Base-by-base conservation (phyloP, 2,888 invertebrate species). In the Ischnura elegans region DNA sequence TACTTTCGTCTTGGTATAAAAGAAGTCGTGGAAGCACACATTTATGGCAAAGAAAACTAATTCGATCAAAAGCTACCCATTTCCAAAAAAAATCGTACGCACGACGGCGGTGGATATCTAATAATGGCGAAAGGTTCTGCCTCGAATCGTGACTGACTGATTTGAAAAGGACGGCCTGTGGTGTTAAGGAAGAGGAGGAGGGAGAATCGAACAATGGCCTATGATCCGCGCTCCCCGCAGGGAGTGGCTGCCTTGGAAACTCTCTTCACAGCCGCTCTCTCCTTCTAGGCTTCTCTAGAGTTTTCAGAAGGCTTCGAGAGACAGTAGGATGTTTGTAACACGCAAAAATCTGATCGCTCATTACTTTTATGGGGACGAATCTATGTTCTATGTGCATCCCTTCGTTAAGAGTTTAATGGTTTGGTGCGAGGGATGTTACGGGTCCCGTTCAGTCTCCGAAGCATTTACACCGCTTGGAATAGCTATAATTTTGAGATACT, bases 101-200 rank as follows among this genome's bases (percentile, higher is more conserved):
- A 76, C 36, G 76, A 76, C 36, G 13, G 76, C 21, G 36, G 76
- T n/a, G 61, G 61, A 61, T n/a, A 51, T 51, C 51, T 25, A 76
- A 76, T 76, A 25, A 29, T 36, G 76, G 76, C 76, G 76, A 36
- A 36, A 36, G 76, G 76, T 6, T 61, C 61, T 76, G 29, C 36
- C 36, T 76, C 29, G 76, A 76, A 76, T 76, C 76, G 76, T 76
- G 76, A 76, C 76, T 61, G 76, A 76, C 21, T 76, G 76, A 13
- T 36, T 36, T 76, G 76, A 76, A 76, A 10, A 36, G 76, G 25
- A 36, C 29, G 29, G 76, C 76, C 29, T 16, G 10, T 25, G 76
- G 2, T 13, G 76, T 36, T 10, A 36, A 36, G 36, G 61, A n/a
- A n/a, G 76, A 76, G 76, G 29, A 36, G 76, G 36, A 76, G 29